Evolutionary conservation across 2,888 invertebrate species (phyloP), one percentile per base, ranked within the genome.

Genomic region (Hirtodrosophila trivittata): DNA sequence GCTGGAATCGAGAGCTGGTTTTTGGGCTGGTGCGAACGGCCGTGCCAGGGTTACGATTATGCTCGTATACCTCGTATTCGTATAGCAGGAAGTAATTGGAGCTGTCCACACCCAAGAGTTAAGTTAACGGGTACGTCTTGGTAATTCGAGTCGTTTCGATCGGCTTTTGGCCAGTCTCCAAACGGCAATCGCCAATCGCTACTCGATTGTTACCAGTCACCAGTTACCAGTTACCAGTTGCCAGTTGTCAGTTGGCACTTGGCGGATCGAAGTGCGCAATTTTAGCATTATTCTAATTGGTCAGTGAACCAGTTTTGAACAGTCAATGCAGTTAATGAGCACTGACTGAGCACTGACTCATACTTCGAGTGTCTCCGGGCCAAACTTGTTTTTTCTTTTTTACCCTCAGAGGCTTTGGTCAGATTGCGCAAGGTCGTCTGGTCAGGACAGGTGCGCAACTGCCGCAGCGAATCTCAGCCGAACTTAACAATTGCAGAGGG

Each of bases 381-480:
- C 58, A 86, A 75, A 78, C 78, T 39, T 59, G 78, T 86, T 78
- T 77, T 43, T 30, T 32, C 12, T 10, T 12, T 28, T 16, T 39
- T 9, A 16, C 39, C 18, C 13, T 39, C 13, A 8, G 25, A 51
- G 45, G 56, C 63, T 68, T 77, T 62, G 75, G 63, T 50, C 75
- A 56, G 86, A 81, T 81, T 81, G 87, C 87, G 86, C 87, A 81
- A 81, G 81, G 81, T 86, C 81, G 87, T 68, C 85, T 84, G 87
- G 81, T 86, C 81, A 67, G 81, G 76, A 80, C 81, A 86, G 85
- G 80, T 81, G 86, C 70, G 52, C 62, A 46, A 21, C 12, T 21
- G 45, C 21, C n/a, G 18, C 18, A 21, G 5, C 18, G 5, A 21
- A n/a, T n/a, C n/a, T n/a, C n/a, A 42, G 41, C 60, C 57, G 49